Percentiles rank a stretch among this genome's conserved stretches.
These are phyloP conservation scores for Brachyopa scutellaris DNA, from an alignment of 2,888 invertebrate species.

Conservation along the genomic window DNA sequence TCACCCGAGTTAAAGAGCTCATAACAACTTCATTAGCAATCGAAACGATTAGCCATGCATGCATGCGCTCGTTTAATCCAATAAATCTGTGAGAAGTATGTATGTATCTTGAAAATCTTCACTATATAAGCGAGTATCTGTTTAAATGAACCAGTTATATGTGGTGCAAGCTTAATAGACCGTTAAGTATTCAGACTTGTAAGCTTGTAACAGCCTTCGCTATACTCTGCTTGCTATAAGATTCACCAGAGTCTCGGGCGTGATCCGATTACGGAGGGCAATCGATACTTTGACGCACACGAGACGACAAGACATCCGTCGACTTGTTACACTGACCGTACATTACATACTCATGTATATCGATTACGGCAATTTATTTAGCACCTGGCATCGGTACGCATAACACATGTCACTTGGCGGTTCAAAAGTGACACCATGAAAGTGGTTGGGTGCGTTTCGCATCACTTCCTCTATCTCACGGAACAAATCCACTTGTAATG, in stretches of 20 bases:
- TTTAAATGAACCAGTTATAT: constrained; percentile 36
- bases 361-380: constrained; percentile 36
- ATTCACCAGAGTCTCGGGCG: constrained; percentile 21
- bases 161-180: constrained; percentile 23
- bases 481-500: constrained; percentile 64
- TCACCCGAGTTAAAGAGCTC: constrained; percentile 30
- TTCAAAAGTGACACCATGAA: constrained; percentile 38
- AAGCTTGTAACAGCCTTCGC: neutral
- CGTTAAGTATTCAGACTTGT: constrained; percentile 3
- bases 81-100: constrained; percentile 53
- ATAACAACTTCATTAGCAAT: constrained; percentile 61
- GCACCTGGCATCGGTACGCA: constrained; percentile 40
- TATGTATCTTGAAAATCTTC: constrained; percentile 38
- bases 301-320: constrained; percentile 34
- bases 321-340: constrained; percentile 36
- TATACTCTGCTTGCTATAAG: constrained; percentile 29
- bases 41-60: constrained; percentile 54
- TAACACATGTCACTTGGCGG: constrained; percentile 52
- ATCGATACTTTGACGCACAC: constrained; percentile 43
- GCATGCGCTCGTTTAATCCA: constrained; percentile 56
- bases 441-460: constrained; percentile 61
- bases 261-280: constrained; percentile 58
- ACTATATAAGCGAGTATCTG: constrained; percentile 24
- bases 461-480: constrained; percentile 68
- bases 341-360: no score